Evolutionary conservation across 2,113 vertebrate species (phyloP).

Genomic region (Brevimyrus niger): DNA sequence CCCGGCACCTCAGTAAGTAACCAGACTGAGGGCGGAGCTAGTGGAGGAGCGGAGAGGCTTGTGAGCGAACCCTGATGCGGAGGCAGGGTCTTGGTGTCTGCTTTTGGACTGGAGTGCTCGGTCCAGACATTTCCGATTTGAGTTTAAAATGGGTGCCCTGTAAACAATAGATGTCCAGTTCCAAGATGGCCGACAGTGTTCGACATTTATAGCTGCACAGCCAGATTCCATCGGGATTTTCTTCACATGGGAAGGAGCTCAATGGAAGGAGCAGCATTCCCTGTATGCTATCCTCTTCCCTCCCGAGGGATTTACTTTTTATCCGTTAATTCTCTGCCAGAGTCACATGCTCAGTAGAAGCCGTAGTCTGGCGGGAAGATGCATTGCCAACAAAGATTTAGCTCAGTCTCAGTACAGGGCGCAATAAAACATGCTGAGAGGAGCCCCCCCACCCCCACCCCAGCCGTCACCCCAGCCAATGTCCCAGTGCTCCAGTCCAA

Average conservation of each 20-base stretch:
- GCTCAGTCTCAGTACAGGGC: slow-evolving; percentile 2
- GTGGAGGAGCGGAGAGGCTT: slow-evolving; percentile 27
- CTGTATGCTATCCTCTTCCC: background rate
- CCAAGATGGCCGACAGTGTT: background rate
- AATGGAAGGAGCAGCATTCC: background rate
- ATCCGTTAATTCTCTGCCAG: background rate
- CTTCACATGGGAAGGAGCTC: background rate
- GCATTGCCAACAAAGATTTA: slow-evolving; percentile 27
- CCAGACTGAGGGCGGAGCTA: slow-evolving; percentile 38
- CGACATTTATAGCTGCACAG: background rate
- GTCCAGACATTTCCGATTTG: background rate
- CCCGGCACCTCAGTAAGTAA: slow-evolving; percentile 77
- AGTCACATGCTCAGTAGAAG: background rate
- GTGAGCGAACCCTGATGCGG: slow-evolving; percentile 22
- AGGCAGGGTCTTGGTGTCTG: slow-evolving; percentile 24
- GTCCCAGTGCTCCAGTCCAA: slow-evolving; percentile 27
- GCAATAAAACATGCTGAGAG: background rate
- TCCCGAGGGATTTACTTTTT: background rate
- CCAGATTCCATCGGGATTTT: background rate
- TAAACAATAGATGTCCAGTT: background rate
- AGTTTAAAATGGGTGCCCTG: background rate
- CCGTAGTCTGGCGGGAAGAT: background rate
- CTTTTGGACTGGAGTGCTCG: slow-evolving; percentile 30
- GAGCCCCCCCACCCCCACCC: background rate
- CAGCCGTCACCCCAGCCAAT: background rate